Evolutionary conservation across 2,888 invertebrate genomes (phyloP).

Genomic region (Cheilosia grossa): DNA sequence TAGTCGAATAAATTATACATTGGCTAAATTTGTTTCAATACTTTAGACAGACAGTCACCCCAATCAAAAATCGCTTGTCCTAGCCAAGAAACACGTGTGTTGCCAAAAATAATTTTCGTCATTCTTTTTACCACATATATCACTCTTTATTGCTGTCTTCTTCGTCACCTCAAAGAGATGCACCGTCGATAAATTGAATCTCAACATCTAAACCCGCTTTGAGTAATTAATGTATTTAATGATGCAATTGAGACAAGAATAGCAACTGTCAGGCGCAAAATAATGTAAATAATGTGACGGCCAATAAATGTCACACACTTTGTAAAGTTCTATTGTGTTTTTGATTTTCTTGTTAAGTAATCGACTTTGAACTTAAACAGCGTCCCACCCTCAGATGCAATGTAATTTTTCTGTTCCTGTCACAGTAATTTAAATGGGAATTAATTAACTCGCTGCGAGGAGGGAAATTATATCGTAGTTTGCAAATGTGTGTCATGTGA

Average conservation of each 20-base stretch:
- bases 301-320: conserved; percentile 4
- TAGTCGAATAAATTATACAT: conserved; percentile 15
- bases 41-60: conserved; percentile 23
- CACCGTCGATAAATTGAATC: neutral
- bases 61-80: neutral
- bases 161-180: conserved; percentile 4
- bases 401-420: no score
- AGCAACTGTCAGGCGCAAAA: neutral
- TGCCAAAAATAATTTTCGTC: conserved; percentile 18
- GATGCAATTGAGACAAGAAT: conserved; percentile 55
- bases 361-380: no score
- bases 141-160: neutral
- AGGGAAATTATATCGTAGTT: no score
- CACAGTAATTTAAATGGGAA: no score
- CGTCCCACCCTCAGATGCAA: no score
- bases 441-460: no score
- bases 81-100: conserved; percentile 1
- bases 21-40: conserved; percentile 18
- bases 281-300: conserved; percentile 23
- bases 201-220: conserved; percentile 22
- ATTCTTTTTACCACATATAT: conserved; percentile 1
- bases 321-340: neutral
- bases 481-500: no score
- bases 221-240: conserved; percentile 59
- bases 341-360: neutral